Evolutionary conservation across 2,113 vertebrate genomes (phyloP).

Genomic region (Syngnathus typhle): DNA sequence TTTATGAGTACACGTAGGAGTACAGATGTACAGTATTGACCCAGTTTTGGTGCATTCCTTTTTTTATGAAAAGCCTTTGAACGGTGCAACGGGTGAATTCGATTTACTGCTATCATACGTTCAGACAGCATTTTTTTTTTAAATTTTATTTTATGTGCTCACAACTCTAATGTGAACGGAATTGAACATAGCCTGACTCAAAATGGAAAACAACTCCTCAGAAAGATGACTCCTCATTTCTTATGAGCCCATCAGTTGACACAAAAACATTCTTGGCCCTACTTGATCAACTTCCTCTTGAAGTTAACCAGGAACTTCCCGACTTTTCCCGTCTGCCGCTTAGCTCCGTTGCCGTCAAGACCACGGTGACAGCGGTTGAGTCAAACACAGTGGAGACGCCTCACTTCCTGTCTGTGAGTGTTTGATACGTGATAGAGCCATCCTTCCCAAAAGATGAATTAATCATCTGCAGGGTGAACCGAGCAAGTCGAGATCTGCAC

Average conservation of each 20-base stretch:
- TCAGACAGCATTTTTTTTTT: no score
- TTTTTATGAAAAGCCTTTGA: no score
- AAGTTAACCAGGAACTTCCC: conserved; percentile 31
- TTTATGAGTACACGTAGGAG: no score
- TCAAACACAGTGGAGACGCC: conserved; percentile 59
- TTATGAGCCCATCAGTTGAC: conserved; percentile 16
- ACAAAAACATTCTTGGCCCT: conserved; percentile 21
- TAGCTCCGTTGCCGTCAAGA: conserved; percentile 40
- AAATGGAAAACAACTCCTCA: conserved; percentile 23
- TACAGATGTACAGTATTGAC: no score
- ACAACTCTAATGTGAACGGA: background rate
- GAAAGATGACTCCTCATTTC: conserved; percentile 12
- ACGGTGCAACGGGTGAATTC: no score
- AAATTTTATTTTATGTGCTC: no score
- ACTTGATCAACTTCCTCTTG: conserved; percentile 38
- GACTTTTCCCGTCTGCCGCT: conserved; percentile 55
- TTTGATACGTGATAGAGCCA: conserved; percentile 30
- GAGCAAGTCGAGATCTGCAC: background rate
- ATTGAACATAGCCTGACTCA: conserved; percentile 8
- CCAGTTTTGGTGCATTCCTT: no score
- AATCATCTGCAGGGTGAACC: conserved; percentile 24
- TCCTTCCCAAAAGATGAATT: conserved; percentile 51
- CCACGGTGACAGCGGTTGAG: conserved; percentile 62
- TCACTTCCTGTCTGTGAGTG: conserved; percentile 67
- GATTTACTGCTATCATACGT: no score